A percentile compares a stretch with the other conserved stretches of the same genome.
phyloP scores from a whole-genome alignment of 2,113 vertebrate species.

The Machaerirhynchus nigripectus region DNA sequence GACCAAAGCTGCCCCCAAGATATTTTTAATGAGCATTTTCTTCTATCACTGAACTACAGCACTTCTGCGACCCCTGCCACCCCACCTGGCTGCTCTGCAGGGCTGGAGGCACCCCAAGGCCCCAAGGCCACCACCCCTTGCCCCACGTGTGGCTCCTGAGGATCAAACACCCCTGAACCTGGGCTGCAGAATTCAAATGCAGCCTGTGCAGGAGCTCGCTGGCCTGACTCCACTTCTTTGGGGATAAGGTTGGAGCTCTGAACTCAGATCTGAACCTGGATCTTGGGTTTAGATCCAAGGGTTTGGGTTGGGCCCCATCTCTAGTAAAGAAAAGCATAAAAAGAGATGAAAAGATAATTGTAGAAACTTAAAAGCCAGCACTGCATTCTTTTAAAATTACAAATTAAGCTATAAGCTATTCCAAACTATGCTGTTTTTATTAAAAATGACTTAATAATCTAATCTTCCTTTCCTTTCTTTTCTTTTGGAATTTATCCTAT shows the following conservation, averaged over 20 bases:
- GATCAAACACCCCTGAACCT: not conserved
- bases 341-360: slow-evolving; percentile 65
- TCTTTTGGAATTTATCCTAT: slow-evolving; percentile 65
- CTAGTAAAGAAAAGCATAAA: slow-evolving; percentile 50
- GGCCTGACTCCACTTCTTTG: not conserved
- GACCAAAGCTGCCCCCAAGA: not conserved
- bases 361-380: slow-evolving; percentile 49
- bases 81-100: not conserved
- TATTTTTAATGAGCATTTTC: not conserved
- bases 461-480: slow-evolving; percentile 64
- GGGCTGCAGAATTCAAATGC: not conserved
- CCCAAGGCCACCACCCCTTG: not conserved
- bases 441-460: slow-evolving; percentile 73
- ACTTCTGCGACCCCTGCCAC: not conserved
- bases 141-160: not conserved
- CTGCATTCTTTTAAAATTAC: slow-evolving; percentile 68
- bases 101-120: not conserved
- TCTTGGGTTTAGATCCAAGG: slow-evolving; percentile 39
- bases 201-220: not conserved
- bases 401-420: slow-evolving; percentile 70
- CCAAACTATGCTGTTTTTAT: slow-evolving; percentile 67
- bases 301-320: slow-evolving; percentile 34
- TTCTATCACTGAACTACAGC: not conserved
- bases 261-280: slow-evolving; percentile 39
- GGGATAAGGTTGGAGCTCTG: not conserved